Conservation (phyloP, 2,113 vertebrate species). For the Brachyistius frenatus region DNA sequence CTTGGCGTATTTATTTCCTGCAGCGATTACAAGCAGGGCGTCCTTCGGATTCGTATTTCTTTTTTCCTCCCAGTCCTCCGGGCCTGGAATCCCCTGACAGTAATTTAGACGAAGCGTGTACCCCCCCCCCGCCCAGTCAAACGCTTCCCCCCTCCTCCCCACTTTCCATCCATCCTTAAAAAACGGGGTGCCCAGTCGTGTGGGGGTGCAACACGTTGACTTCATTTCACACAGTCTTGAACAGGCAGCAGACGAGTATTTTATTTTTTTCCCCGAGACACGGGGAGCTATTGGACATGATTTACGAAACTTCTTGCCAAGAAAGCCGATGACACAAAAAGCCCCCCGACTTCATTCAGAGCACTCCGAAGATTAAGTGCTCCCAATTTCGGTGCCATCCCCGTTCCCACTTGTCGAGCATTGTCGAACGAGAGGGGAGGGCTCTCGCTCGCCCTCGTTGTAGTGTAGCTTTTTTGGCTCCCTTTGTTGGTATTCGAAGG, state of each 20-base stretch:
- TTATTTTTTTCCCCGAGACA: conserved; percentile 14
- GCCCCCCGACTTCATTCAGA: conserved; percentile 53
- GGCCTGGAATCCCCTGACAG: conserved; percentile 34
- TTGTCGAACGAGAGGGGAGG: conserved; percentile 34
- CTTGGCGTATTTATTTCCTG: conserved; percentile 71
- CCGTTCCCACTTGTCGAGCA: conserved; percentile 41
- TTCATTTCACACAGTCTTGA: conserved; percentile 44
- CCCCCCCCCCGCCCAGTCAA: conserved; percentile 13
- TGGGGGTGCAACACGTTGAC: conserved; percentile 17
- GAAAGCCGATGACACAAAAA: conserved; percentile 58
- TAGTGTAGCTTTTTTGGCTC: conserved; percentile 33
- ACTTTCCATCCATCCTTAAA: conserved; percentile 20
- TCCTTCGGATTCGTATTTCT: conserved; percentile 35
- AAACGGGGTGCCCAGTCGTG: conserved; percentile 20
- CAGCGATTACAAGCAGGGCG: conserved; percentile 44
- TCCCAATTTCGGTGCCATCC: conserved; percentile 57
- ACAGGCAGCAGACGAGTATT: conserved; percentile 35
- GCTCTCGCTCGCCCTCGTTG: conserved; percentile 21
- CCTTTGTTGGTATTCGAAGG: conserved; percentile 16
- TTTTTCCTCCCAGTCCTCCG: not conserved
- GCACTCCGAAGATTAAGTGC: conserved; percentile 64
- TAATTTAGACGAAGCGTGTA: conserved; percentile 63
- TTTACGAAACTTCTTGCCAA: conserved; percentile 59
- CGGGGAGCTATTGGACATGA: conserved; percentile 44
- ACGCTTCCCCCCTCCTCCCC: not conserved